Base-by-base conservation (phyloP, 2,888 invertebrate species). In the Zygogramma bicolorata region DNA sequence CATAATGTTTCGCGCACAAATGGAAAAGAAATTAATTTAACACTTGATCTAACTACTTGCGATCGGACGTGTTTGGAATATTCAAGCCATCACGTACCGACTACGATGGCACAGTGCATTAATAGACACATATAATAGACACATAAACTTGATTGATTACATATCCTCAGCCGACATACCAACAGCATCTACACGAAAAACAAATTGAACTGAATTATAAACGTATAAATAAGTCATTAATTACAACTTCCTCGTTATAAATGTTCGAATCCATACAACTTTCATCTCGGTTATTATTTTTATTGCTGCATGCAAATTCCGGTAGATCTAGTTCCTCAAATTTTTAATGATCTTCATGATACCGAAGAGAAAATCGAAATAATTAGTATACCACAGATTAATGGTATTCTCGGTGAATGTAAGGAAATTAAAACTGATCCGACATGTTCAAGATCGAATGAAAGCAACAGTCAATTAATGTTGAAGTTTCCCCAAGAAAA, bases 111-210 rank as follows among this genome's bases (percentile, higher is more conserved):
- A 79, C 80, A 78, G 76, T 77, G 81, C 83, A 82, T 83, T 84
- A 84, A 84, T 84, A 83, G 83, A 81, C 83, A 83, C 82, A 84
- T 84, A 84, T 84, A 84, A 84, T 84, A 83, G 83, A 81, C 83
- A 83, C 82, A 84, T 84, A 84, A 84, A 84, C 78, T 81, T 81
- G 83, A 84, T 84, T 84, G 83, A 84, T 84, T 80, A 80, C 81
- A 71, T 76, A 69, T 61, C 77, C 74, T 74, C 74, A 79, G 79
- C 77, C 81, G 80, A 79, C 77, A 81, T 80, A 66, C 73, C 75
- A 69, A 29, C 70, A 61, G 71, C 74, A 70, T 75, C 74, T 77
- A 83, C 82, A 81, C 80, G 81, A 82, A 82, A 82, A 83, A 81
- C 79, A 78, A 81, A 82, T 83, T 81, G 82, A 71, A 67, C 69